Percentiles rank a stretch among this genome's conserved stretches.
Conservation (phyloP, 1,140 invertebrate species). For the Reticulitermes speratus region DNA sequence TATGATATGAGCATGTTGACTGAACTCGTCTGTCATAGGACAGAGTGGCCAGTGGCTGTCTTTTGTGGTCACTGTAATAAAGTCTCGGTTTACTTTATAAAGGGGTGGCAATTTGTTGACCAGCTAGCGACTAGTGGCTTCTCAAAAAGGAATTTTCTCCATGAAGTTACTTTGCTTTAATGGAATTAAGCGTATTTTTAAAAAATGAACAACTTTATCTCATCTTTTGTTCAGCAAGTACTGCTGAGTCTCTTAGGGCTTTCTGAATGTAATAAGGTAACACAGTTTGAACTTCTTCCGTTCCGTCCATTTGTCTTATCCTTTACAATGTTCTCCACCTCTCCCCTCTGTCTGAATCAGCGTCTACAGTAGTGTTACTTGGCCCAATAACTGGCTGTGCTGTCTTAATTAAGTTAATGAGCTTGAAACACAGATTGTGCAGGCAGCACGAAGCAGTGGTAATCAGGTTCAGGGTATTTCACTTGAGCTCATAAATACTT, state of each 20-base stretch:
- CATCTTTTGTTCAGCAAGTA: no score
- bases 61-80: not conserved
- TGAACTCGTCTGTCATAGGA: not conserved
- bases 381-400: not conserved
- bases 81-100: not conserved
- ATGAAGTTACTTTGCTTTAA: no score
- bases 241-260: no score
- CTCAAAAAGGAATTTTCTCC: no score
- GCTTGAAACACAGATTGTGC: conserved; percentile 10
- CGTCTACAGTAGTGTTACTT: not conserved
- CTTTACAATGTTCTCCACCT: not conserved
- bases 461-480: not conserved
- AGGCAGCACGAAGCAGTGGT: not conserved
- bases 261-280: no score
- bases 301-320: no score
- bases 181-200: no score
- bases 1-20: not conserved
- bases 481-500: not conserved
- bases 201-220: no score
- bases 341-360: not conserved
- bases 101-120: not conserved
- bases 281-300: no score
- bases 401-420: conserved; percentile 5
- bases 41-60: not conserved
- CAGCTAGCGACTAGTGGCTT: no score